Conservation (phyloP, 2,797 vertebrate genomes). For the Notolepis coatsorum region DNA sequence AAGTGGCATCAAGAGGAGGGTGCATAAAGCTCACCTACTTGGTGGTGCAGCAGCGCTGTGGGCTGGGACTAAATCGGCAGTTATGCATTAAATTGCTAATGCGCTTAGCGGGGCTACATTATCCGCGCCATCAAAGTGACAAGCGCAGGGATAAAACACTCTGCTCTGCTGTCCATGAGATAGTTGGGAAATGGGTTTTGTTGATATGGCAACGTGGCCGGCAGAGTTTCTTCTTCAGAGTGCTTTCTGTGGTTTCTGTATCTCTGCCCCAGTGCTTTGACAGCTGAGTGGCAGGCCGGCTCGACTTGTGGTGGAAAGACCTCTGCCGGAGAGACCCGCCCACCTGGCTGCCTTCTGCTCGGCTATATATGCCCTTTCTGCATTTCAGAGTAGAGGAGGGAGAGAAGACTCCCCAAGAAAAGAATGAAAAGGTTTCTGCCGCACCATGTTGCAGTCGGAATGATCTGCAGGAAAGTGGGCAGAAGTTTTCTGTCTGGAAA, state of each 20-base stretch:
- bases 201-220: conserved; percentile 28
- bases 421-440: not conserved
- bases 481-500: not conserved
- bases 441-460: not conserved
- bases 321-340: conserved; percentile 21
- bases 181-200: conserved; percentile 62
- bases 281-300: conserved; percentile 39
- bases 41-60: conserved; percentile 36
- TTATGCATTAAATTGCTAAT: conserved; percentile 70
- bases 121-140: conserved; percentile 63
- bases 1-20: not conserved
- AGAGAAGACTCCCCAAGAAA: too few relatives aligned
- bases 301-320: conserved; percentile 30
- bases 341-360: conserved; percentile 42
- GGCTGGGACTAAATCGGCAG: conserved; percentile 56
- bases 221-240: conserved; percentile 49
- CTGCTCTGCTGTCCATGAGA: conserved; percentile 53
- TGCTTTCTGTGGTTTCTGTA: conserved; percentile 55
- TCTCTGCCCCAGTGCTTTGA: conserved; percentile 55
- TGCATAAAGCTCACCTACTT: conserved; percentile 9
- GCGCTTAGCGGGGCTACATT: conserved; percentile 61
- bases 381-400: too few relatives aligned
- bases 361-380: too few relatives aligned
- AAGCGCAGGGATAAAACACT: conserved; percentile 56
- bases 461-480: not conserved